phyloP scores from a whole-genome alignment of 2,797 vertebrate genomes.

The Arrhamphus sclerolepis region DNA sequence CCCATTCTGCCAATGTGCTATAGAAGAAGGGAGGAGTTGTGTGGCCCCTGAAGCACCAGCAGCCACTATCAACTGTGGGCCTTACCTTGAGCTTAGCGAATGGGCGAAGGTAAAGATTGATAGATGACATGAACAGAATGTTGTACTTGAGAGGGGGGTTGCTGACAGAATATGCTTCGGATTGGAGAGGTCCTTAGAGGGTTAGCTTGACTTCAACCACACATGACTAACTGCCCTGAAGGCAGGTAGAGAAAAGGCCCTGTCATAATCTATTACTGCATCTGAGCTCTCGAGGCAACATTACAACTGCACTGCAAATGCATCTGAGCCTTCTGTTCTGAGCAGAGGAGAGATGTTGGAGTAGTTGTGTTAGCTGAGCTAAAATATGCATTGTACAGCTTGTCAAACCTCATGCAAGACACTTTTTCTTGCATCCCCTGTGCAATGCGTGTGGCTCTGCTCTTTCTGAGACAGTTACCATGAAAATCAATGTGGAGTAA shows the following conservation, averaged over 20 bases:
- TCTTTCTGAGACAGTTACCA: constrained; percentile 27
- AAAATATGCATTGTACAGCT: constrained; percentile 51
- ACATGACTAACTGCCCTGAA: constrained; percentile 73
- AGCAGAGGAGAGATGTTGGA: constrained; percentile 26
- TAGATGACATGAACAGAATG: constrained; percentile 75
- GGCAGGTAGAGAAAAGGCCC: constrained; percentile 77
- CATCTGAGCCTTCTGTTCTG: constrained; percentile 40
- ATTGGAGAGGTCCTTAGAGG: constrained; percentile 70
- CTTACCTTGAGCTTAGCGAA: constrained; percentile 56
- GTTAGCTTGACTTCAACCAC: constrained; percentile 68
- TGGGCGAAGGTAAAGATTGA: constrained; percentile 75
- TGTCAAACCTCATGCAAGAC: constrained; percentile 57
- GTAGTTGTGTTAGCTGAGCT: constrained; percentile 47
- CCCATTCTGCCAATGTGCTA: constrained; percentile 60
- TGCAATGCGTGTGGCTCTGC: constrained; percentile 30
- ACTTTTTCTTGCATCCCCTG: constrained; percentile 38
- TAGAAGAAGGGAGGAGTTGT: constrained; percentile 44
- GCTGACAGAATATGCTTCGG: constrained; percentile 72
- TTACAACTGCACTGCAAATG: constrained; percentile 56
- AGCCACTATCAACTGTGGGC: constrained; percentile 67
- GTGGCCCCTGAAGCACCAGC: constrained; percentile 54
- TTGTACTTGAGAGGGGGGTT: constrained; percentile 57
- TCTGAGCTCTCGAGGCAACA: constrained; percentile 64
- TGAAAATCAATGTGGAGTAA: constrained; percentile 34
- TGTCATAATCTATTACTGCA: constrained; percentile 80